These are phyloP conservation scores for Aphelinus certus DNA, from an alignment of 1,140 invertebrate genomes.

Conservation along the genomic window DNA sequence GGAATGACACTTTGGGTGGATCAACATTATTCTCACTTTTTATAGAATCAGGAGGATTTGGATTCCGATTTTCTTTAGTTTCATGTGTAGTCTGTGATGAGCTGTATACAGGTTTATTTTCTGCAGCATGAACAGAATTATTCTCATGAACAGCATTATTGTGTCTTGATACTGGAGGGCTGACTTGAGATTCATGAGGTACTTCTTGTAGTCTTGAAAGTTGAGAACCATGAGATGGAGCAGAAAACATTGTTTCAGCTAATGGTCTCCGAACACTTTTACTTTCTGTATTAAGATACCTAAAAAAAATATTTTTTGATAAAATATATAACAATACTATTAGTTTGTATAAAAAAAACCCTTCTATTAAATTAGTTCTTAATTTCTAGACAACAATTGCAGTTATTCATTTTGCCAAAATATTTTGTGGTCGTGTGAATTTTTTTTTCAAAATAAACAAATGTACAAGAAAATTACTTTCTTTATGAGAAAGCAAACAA, in stretches of 20 bases:
- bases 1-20: slow-evolving; percentile 6
- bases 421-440: no score
- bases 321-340: background rate
- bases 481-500: no score
- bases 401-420: no score
- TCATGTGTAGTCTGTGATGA: slow-evolving; percentile 19
- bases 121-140: background rate
- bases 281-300: slow-evolving; percentile 44
- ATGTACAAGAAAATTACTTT: no score
- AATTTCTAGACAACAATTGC: no score
- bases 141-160: slow-evolving; percentile 5
- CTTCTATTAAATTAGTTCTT: no score
- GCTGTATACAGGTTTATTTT: slow-evolving; percentile 25
- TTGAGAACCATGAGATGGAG: slow-evolving; percentile 19
- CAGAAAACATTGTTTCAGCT: slow-evolving; percentile 43
- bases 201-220: slow-evolving; percentile 38
- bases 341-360: background rate
- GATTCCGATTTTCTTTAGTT: slow-evolving; percentile 39
- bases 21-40: slow-evolving; percentile 17
- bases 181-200: slow-evolving; percentile 27
- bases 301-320: slow-evolving; percentile 34
- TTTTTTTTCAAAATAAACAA: no score
- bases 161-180: slow-evolving; percentile 7
- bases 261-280: slow-evolving; percentile 52
- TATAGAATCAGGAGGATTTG: slow-evolving; percentile 25